These are phyloP conservation scores for Caenorhabditis remanei DNA, from an alignment of 1,140 invertebrate species.

Conservation along the genomic window DNA sequence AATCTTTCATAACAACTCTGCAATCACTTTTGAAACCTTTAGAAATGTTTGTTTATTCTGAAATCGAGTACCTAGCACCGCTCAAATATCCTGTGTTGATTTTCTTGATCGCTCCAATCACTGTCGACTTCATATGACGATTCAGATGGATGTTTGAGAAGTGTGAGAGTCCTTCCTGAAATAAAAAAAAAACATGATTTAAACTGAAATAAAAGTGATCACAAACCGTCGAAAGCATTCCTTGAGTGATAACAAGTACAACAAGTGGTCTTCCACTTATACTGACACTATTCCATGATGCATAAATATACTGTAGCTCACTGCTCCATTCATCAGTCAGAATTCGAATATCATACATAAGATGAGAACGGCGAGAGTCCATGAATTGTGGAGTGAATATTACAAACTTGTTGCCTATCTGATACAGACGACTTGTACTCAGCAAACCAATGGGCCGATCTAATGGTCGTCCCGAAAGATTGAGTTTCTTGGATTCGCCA, in stretches of 20 bases:
- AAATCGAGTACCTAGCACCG: constrained; percentile 84
- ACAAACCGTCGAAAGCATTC: constrained; percentile 83
- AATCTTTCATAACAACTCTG: constrained; percentile 78
- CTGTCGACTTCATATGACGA: constrained; percentile 82
- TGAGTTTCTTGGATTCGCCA: constrained; percentile 90
- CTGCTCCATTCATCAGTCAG: constrained; percentile 96
- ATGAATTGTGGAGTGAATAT: constrained; percentile 98
- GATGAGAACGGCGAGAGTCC: constrained; percentile 94
- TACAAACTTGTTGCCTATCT: constrained; percentile 93
- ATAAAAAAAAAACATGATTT: background rate
- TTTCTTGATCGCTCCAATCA: constrained; percentile 97
- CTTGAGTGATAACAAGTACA: constrained; percentile 88
- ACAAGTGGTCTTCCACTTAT: constrained; percentile 90
- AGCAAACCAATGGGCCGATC: constrained; percentile 95
- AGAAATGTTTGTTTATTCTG: background rate
- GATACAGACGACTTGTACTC: constrained; percentile 98
- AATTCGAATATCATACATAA: constrained; percentile 94
- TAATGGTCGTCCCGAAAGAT: constrained; percentile 88
- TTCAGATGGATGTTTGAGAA: constrained; percentile 65
- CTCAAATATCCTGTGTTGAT: constrained; percentile 98
- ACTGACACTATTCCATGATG: constrained; percentile 87
- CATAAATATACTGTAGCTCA: constrained; percentile 95
- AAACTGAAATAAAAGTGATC: background rate
- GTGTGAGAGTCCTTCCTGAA: constrained; percentile 62
- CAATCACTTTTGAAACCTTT: constrained; percentile 48